phyloP scores from a whole-genome alignment of 1,140 invertebrate species.

The Cyrtorhinus lividipennis region DNA sequence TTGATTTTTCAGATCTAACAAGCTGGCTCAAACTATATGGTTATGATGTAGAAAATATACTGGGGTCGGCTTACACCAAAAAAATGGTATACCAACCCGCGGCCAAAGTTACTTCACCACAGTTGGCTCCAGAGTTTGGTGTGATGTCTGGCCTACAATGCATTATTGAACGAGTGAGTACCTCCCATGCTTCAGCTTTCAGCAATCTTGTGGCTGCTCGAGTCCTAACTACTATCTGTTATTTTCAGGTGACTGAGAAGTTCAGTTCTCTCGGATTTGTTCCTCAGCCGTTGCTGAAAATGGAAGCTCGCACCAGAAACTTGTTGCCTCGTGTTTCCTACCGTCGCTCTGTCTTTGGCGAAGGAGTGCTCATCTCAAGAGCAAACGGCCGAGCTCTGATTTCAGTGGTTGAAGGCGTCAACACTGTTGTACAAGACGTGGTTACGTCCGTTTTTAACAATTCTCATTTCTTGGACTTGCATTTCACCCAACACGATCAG shows the following conservation, averaged over 20 bases:
- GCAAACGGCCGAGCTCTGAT: slow-evolving; percentile 63
- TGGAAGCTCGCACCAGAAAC: slow-evolving; percentile 66
- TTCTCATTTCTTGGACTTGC: slow-evolving; percentile 78
- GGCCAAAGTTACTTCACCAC: slow-evolving; percentile 56
- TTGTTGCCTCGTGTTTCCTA: slow-evolving; percentile 64
- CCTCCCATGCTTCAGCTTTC: not conserved
- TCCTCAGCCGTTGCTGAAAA: slow-evolving; percentile 60
- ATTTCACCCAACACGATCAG: slow-evolving; percentile 81
- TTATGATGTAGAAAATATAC: slow-evolving; percentile 70
- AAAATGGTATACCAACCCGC: slow-evolving; percentile 60
- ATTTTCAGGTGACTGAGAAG: slow-evolving; percentile 53
- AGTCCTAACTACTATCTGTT: not conserved
- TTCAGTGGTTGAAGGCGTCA: slow-evolving; percentile 69
- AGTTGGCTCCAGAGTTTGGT: slow-evolving; percentile 65
- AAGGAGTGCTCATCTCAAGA: slow-evolving; percentile 74
- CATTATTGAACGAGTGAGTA: slow-evolving; percentile 57
- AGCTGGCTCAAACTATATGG: slow-evolving; percentile 79
- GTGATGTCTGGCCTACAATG: slow-evolving; percentile 77
- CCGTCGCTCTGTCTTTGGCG: slow-evolving; percentile 69
- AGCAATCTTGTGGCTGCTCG: not conserved
- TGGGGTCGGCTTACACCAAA: slow-evolving; percentile 62
- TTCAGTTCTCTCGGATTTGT: slow-evolving; percentile 70
- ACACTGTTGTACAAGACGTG: slow-evolving; percentile 77
- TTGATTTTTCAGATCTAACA: slow-evolving; percentile 42
- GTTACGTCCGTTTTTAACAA: slow-evolving; percentile 88